Evolutionary conservation across 2,797 vertebrate genomes (phyloP).

Genomic region (Mus caroli): DNA sequence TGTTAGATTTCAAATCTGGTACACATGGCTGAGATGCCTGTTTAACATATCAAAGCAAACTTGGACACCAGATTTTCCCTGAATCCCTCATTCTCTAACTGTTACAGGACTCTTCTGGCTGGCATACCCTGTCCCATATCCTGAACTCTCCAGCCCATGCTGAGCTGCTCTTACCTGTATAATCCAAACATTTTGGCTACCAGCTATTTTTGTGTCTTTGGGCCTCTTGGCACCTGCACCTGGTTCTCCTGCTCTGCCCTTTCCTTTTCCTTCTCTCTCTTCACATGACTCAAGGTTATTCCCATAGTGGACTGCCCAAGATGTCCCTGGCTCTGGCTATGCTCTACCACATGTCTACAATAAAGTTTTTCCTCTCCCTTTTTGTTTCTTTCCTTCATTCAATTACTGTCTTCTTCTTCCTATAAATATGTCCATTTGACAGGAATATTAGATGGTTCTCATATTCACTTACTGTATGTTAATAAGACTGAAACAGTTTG

Average conservation of each 20-base stretch:
- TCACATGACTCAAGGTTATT: not conserved
- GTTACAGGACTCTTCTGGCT: not conserved
- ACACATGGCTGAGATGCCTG: not conserved
- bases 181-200: not conserved
- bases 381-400: not conserved
- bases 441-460: not conserved
- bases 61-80: not conserved
- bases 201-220: not conserved
- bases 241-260: not conserved
- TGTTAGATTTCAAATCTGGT: not conserved
- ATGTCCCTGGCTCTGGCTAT: not conserved
- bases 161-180: not conserved
- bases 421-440: not conserved
- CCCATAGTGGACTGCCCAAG: not conserved
- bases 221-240: not conserved
- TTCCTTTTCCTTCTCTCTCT: not conserved
- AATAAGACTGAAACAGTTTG: conserved; percentile 47
- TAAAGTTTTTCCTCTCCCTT: not conserved
- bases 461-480: conserved; percentile 48
- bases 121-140: not conserved
- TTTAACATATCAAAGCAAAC: not conserved
- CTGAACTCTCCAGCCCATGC: not conserved
- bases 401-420: not conserved
- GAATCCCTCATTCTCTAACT: not conserved
- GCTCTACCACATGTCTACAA: not conserved